Percentiles rank a stretch among this genome's conserved stretches.
Evolutionary conservation across 2,888 invertebrate genomes (phyloP).

Genomic region (Melipona bicolor): DNA sequence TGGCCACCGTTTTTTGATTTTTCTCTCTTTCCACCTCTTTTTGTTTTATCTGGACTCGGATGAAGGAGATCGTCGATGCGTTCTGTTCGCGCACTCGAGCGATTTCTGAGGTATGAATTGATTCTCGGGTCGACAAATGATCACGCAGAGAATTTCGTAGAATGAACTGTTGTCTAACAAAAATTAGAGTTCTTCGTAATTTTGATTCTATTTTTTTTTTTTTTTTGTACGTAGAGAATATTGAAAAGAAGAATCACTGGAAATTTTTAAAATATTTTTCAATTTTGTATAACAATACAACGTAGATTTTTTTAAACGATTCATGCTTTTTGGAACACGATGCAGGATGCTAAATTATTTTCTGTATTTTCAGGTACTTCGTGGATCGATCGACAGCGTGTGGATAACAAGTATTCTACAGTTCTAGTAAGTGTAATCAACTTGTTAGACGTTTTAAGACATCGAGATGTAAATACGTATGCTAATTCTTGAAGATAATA

Average conservation of each 20-base stretch:
- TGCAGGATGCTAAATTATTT: background rate
- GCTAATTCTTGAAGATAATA: background rate
- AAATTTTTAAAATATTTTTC: background rate
- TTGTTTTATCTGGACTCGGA: background rate
- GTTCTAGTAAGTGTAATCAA: background rate
- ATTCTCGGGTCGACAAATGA: background rate
- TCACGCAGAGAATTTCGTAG: too few species aligned
- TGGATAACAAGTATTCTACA: background rate
- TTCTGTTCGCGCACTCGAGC: background rate
- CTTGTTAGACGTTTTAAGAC: background rate
- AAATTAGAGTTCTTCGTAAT: too few species aligned
- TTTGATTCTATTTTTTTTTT: too few species aligned
- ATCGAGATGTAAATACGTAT: background rate
- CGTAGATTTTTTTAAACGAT: too few species aligned
- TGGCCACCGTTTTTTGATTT: background rate
- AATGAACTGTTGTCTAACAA: too few species aligned
- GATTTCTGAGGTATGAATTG: background rate
- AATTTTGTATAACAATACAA: too few species aligned
- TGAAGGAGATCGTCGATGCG: background rate
- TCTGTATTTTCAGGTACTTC: background rate
- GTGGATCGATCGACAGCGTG: background rate
- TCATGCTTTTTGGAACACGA: too few species aligned
- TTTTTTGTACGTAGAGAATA: too few species aligned
- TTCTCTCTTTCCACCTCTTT: too few species aligned
- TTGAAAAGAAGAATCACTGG: background rate